Conservation (phyloP, 2,797 vertebrate genomes). For the Lepus oiostolus region DNA sequence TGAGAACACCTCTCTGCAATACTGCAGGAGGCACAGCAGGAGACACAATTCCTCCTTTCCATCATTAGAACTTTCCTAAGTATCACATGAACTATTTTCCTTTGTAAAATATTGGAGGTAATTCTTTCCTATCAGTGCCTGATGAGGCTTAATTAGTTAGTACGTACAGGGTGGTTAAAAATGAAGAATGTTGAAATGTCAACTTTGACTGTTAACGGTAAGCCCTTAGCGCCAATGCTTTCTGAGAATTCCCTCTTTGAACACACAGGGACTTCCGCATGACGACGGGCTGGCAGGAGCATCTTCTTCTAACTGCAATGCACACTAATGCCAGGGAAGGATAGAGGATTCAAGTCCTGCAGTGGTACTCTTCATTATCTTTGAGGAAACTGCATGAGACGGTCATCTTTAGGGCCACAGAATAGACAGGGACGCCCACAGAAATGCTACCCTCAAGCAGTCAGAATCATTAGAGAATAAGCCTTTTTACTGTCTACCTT, state of each 20-base stretch:
- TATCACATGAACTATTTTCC: conserved; percentile 64
- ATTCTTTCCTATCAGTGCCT: conserved; percentile 58
- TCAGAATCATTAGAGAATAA: neutral
- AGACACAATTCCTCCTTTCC: neutral
- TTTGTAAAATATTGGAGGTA: conserved; percentile 56
- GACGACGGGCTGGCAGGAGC: neutral
- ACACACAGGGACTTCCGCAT: neutral
- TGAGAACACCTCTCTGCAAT: neutral
- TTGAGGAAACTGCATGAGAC: neutral
- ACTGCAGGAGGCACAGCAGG: neutral
- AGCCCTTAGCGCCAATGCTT: conserved; percentile 43
- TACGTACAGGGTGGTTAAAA: conserved; percentile 70
- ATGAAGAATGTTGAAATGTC: conserved; percentile 78
- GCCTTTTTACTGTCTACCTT: neutral
- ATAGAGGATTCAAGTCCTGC: neutral
- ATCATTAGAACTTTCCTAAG: conserved; percentile 21
- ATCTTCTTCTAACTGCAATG: neutral
- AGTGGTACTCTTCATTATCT: neutral
- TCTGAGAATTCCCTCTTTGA: conserved; percentile 58
- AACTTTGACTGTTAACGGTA: conserved; percentile 61
- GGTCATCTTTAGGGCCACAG: conserved; percentile 2
- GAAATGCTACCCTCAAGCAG: neutral
- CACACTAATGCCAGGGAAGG: neutral
- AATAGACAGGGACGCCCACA: neutral
- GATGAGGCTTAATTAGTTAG: conserved; percentile 80